Conservation (phyloP, 2,113 vertebrate species). For the Steatornis caripensis region DNA sequence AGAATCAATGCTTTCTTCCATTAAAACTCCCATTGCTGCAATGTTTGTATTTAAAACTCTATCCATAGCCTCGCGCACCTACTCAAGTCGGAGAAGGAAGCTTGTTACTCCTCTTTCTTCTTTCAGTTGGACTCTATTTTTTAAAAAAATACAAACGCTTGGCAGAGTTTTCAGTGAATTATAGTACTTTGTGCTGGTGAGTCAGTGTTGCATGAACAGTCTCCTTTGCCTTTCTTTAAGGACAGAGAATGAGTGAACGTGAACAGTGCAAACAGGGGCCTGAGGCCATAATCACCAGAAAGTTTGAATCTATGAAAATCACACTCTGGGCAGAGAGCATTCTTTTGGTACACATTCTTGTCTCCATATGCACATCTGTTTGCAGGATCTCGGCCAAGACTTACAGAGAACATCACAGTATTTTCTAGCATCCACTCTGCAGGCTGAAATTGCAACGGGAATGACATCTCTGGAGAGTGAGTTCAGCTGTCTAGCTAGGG, state of each 20-base stretch:
- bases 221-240: not conserved
- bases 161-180: not conserved
- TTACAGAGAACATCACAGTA: not conserved
- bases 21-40: not conserved
- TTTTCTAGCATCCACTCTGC: not conserved
- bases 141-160: not conserved
- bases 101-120: not conserved
- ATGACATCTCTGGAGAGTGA: not conserved
- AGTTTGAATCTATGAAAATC: not conserved
- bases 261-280: not conserved
- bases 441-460: not conserved
- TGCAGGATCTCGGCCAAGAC: not conserved
- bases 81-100: not conserved
- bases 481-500: not conserved
- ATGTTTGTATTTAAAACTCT: not conserved
- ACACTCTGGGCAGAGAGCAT: not conserved
- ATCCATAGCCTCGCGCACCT: not conserved
- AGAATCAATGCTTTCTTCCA: constrained; percentile 11
- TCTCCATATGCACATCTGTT: not conserved
- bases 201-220: not conserved
- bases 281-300: not conserved
- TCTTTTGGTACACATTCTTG: not conserved
- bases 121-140: not conserved
- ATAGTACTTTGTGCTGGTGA: not conserved
- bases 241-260: not conserved